Conservation (phyloP, 2,113 vertebrate species). For the western clawed frog (Xenopus tropicalis) region UCB_Xtro_10.0 CM004443.2:84183001-84183500, state of each 20-base stretch:
- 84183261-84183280: not conserved
- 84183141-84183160: not conserved
- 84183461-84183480: not conserved
- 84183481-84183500: too few species aligned
- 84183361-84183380: constrained; percentile 52
- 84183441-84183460: too few species aligned
- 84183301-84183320: not conserved
- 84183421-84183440: constrained; percentile 33
- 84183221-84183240: constrained; percentile 10
- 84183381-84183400: constrained; percentile 52
- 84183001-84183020: too few species aligned
- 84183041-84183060: too few species aligned
- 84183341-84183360: constrained; percentile 52
- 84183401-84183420: constrained; percentile 52
- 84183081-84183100: constrained; percentile 20
- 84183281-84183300: constrained; percentile 19
- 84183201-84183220: not conserved
- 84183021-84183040: too few species aligned
- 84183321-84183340: constrained; percentile 46
- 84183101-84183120: not conserved
- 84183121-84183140: not conserved
- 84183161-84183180: not conserved
- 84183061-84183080: not conserved
- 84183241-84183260: constrained; percentile 32
- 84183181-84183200: not conserved